These are phyloP conservation scores for Leuciscus waleckii DNA, from an alignment of 2,797 vertebrate genomes.

Conservation along the genomic window DNA sequence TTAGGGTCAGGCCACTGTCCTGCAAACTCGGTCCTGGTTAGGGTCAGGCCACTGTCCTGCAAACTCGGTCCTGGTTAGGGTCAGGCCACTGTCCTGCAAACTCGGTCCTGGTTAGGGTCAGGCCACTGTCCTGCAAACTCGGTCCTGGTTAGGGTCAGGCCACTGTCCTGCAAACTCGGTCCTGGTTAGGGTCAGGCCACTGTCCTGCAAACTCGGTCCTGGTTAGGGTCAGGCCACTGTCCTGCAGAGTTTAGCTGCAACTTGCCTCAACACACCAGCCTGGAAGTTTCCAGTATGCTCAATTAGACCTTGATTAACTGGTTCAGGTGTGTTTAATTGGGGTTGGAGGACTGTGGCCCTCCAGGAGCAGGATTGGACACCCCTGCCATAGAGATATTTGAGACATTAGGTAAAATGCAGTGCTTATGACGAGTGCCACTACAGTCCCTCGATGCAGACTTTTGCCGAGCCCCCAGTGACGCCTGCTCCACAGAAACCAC, in stretches of 20 bases:
- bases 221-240: neutral
- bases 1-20: too few relatives aligned
- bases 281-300: neutral
- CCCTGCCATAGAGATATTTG: neutral
- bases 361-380: neutral
- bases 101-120: too few relatives aligned
- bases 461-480: neutral
- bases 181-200: too few relatives aligned
- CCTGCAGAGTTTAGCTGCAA: neutral
- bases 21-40: too few relatives aligned
- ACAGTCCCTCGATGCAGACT: neutral
- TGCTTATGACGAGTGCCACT: slow-evolving; percentile 13
- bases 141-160: too few relatives aligned
- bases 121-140: too few relatives aligned
- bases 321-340: neutral
- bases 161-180: too few relatives aligned
- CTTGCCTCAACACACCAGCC: neutral
- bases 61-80: too few relatives aligned
- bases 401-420: neutral
- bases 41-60: too few relatives aligned
- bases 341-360: neutral
- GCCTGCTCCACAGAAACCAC: neutral
- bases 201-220: too few relatives aligned
- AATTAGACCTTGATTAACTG: too few relatives aligned
- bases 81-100: neutral